Percentiles rank a stretch among this genome's conserved stretches.
These are phyloP conservation scores for Drosophila saltans DNA, from an alignment of 1,140 invertebrate species.

Conservation along the genomic window DNA sequence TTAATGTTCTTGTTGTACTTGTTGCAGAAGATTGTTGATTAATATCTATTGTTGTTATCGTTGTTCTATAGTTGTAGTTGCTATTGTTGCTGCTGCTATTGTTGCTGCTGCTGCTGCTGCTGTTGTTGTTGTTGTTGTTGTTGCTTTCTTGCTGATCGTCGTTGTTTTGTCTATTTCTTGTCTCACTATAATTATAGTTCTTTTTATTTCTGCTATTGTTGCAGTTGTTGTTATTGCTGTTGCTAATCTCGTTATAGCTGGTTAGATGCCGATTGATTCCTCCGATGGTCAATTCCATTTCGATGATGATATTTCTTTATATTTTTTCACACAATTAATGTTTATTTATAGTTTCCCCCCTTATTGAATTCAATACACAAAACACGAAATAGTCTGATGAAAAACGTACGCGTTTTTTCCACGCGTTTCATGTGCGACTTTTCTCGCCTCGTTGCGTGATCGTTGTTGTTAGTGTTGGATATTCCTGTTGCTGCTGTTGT, in stretches of 20 bases:
- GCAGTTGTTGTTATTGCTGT: constrained; percentile 33
- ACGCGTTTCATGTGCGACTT: constrained; percentile 10
- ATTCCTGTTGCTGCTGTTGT: not conserved
- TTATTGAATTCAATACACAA: not conserved
- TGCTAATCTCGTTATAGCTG: constrained; percentile 50
- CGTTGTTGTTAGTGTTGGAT: constrained; percentile 7
- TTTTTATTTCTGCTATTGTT: constrained; percentile 29
- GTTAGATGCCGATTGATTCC: constrained; percentile 63
- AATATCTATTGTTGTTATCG: constrained; percentile 16
- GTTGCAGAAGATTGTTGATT: not conserved
- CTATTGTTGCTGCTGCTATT: not conserved
- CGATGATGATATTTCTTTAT: constrained; percentile 60
- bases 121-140: constrained; percentile 12
- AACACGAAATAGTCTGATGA: constrained; percentile 17
- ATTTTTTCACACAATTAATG: constrained; percentile 36
- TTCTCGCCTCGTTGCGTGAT: constrained; percentile 11
- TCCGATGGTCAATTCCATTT: constrained; percentile 71
- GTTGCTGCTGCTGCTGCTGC: not conserved
- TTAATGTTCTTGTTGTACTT: constrained; percentile 3
- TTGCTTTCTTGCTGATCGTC: constrained; percentile 7
- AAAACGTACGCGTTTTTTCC: constrained; percentile 18
- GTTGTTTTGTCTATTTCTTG: constrained; percentile 19
- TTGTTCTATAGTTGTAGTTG: constrained; percentile 26
- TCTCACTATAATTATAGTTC: constrained; percentile 14
- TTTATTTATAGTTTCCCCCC: constrained; percentile 11